phyloP scores from a whole-genome alignment of 2,888 invertebrate genomes.

The Agrochola lychnidis region DNA sequence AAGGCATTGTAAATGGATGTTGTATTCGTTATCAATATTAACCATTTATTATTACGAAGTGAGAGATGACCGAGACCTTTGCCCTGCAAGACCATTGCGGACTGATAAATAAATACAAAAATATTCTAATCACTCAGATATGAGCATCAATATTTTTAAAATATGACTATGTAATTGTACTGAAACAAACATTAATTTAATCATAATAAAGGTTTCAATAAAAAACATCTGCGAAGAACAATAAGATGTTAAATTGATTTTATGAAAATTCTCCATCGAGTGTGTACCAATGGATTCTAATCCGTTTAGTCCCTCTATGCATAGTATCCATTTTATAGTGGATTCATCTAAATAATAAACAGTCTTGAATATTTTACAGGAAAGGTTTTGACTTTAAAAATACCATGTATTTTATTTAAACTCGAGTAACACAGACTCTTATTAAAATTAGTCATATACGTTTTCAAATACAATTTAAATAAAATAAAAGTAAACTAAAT shows the following conservation, averaged over 20 bases:
- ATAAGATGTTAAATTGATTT: background rate
- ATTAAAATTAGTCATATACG: too few species aligned
- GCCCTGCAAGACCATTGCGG: too few species aligned
- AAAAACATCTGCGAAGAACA: background rate
- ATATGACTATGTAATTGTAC: too few species aligned
- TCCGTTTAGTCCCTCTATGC: conserved; percentile 11
- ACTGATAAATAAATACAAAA: conserved; percentile 8
- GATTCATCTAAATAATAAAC: conserved; percentile 33
- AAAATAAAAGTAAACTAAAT: too few species aligned
- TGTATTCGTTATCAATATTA: background rate
- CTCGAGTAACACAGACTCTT: too few species aligned
- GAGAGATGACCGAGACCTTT: background rate
- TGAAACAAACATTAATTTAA: background rate
- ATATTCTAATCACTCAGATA: background rate
- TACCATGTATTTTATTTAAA: background rate
- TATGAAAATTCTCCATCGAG: conserved; percentile 5
- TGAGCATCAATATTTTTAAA: background rate
- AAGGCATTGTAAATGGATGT: background rate
- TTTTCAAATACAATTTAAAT: too few species aligned
- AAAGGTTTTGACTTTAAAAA: background rate
- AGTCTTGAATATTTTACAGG: conserved; percentile 16
- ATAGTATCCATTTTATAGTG: conserved; percentile 28
- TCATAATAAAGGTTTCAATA: background rate
- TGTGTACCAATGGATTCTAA: background rate
- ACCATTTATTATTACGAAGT: background rate